Base-by-base conservation (phyloP, 2,888 invertebrate genomes). In the Auanema sp. region DNA sequence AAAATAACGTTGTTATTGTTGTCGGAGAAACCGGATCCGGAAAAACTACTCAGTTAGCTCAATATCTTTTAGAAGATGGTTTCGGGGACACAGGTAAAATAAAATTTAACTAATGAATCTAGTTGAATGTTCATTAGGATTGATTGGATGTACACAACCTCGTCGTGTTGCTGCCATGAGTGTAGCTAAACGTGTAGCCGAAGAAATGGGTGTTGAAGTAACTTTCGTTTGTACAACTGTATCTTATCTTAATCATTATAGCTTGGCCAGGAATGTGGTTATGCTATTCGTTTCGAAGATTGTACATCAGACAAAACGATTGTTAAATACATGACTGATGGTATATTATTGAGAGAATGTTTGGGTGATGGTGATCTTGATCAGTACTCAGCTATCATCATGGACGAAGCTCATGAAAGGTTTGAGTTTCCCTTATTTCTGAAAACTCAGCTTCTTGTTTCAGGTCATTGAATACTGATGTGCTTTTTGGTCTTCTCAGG, bases 381-480 rank as follows among this genome's bases (percentile, higher is more conserved):
- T 85, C 89, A 93, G 84, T 99, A 99, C 87, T 92, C 93, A 83
- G 96, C 93, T 0, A 88, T 99, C 77, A 97, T 99, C 76, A 98
- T 99, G 98, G 98, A 99, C 85, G 98, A 99, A 87, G 98, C 98
- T 65, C 98, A 99, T 86, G 98, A 99, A 86, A 87, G 98, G 69
- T 69, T 21, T 1, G 18, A 98, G 69, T 69, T 21, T 1, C 5
- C 18, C 18, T 23, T 52, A 1, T 18, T 23, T 23, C 5, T 6
- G 24, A 16, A n/a, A 10, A 12, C 6, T 21, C 24, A n/a, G 6
- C 8, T 12, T 33, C 24, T 47, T 41, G 33, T 53, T 67, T 16
- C 40, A 70, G 71, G 1, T 96, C 96, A 0, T 88, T 99, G 5
- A 96, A 93, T 67, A 99, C 98, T 0, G 98, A 99, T 84, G 97